Conservation (phyloP, 2,113 vertebrate genomes). For the Pedetes capensis region DNA sequence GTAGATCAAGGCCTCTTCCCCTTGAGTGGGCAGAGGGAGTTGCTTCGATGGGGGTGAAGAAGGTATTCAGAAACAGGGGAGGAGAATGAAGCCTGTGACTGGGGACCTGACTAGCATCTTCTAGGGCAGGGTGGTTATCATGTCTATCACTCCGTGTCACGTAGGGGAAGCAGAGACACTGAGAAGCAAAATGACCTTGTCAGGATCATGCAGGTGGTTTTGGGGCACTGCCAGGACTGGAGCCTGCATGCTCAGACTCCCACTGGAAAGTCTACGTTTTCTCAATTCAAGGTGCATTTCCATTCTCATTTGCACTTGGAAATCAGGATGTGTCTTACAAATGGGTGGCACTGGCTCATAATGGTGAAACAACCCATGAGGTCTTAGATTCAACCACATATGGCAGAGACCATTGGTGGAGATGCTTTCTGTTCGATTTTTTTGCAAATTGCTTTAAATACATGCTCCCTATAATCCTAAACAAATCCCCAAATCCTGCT, state of each 20-base stretch:
- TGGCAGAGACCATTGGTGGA: background rate
- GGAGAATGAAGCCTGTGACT: background rate
- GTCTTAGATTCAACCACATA: background rate
- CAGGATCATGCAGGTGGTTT: background rate
- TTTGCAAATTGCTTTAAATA: background rate
- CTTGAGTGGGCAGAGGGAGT: background rate
- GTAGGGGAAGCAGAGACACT: background rate
- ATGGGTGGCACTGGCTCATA: background rate
- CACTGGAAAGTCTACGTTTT: background rate
- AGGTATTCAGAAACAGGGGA: background rate
- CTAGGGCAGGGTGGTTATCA: background rate
- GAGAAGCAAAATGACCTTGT: background rate
- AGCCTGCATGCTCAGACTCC: background rate
- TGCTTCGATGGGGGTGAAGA: background rate
- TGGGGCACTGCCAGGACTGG: background rate
- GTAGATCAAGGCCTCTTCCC: background rate
- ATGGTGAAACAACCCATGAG: background rate
- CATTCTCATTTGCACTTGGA: background rate
- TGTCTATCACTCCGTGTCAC: background rate
- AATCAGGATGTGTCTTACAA: background rate
- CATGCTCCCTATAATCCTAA: background rate
- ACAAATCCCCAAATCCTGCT: background rate
- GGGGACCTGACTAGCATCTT: background rate
- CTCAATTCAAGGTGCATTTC: background rate
- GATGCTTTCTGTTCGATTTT: background rate